Percentiles rank a stretch among this genome's conserved stretches.
phyloP scores from a whole-genome alignment of 2,797 vertebrate species.

The Octomys mimax region DNA sequence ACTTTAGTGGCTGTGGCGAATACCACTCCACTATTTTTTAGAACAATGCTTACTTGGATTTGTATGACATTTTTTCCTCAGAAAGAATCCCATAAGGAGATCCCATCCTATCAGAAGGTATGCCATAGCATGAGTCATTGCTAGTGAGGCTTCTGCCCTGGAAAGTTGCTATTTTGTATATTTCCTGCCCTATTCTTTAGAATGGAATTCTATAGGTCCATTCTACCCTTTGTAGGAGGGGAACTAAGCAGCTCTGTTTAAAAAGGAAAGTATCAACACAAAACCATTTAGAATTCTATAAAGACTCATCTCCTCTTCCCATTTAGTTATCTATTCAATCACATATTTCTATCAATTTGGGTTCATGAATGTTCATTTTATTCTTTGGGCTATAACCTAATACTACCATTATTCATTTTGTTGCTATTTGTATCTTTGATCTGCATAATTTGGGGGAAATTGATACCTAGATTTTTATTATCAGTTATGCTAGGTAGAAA shows the following conservation, averaged over 20 bases:
- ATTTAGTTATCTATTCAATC: constrained; percentile 17
- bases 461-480: constrained; percentile 39
- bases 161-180: background rate
- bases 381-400: background rate
- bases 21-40: background rate
- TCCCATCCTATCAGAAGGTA: background rate
- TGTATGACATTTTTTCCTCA: background rate
- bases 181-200: background rate
- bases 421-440: constrained; percentile 18
- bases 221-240: background rate
- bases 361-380: background rate
- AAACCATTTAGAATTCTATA: background rate
- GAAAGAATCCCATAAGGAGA: background rate
- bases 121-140: background rate
- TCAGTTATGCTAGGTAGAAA: constrained; percentile 14
- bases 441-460: background rate
- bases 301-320: background rate
- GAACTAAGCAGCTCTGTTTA: background rate
- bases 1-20: background rate
- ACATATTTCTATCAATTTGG: background rate
- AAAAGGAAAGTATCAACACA: background rate
- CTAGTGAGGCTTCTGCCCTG: background rate
- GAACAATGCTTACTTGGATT: background rate
- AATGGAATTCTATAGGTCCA: background rate
- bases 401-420: background rate